Conservation (phyloP, 2,113 vertebrate genomes). For the Terrapene triunguis region DNA sequence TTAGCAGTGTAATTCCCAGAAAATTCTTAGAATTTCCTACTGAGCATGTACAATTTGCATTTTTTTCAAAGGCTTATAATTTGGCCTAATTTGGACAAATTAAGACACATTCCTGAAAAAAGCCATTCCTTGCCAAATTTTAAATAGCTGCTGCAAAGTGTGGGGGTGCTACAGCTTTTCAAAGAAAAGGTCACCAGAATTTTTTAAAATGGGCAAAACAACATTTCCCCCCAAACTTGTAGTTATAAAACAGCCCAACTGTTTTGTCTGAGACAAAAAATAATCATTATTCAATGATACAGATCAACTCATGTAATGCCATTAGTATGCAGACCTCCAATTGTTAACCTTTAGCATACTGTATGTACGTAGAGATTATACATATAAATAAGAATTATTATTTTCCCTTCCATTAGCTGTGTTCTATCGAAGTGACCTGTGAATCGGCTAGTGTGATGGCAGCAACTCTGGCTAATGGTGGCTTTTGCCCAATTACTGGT, state of each 20-base stretch:
- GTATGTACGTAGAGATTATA: not conserved
- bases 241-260: not conserved
- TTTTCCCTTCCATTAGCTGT: constrained; percentile 83
- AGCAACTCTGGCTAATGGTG: constrained; percentile 96
- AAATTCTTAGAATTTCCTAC: not conserved
- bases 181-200: not conserved
- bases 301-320: constrained; percentile 21
- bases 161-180: not conserved
- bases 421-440: constrained; percentile 98
- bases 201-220: not conserved
- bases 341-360: constrained; percentile 17
- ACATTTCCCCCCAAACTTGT: not conserved
- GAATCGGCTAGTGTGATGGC: constrained; percentile 99
- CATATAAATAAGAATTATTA: not conserved
- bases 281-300: not conserved
- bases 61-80: not conserved
- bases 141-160: not conserved
- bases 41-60: not conserved
- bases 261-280: not conserved
- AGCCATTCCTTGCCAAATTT: not conserved
- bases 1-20: no score
- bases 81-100: not conserved
- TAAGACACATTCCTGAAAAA: not conserved
- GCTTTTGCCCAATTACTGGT: constrained; percentile 98
- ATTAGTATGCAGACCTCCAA: not conserved